Evolutionary conservation across 1,140 invertebrate species (phyloP), one percentile per base, ranked within the genome.

Genomic region (Plodia interpunctella): DNA sequence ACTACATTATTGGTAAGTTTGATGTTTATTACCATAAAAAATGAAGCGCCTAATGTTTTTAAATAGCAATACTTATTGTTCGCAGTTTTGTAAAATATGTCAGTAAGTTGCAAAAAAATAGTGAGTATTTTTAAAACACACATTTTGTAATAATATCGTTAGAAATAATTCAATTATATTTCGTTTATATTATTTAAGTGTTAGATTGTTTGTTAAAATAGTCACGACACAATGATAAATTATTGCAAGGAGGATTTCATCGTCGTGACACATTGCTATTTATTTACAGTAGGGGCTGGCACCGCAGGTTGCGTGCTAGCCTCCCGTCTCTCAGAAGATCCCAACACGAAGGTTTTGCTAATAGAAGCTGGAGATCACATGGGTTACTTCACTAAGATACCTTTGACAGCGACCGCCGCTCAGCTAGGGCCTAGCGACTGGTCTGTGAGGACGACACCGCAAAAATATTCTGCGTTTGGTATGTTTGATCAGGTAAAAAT

Each of bases 231-330:
- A n/a, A n/a, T n/a, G n/a, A n/a, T n/a, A n/a, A 50, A 20, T 9
- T 15, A 17, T n/a, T 10, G 17, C 17, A 17, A 50, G 17, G 17
- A 50, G 17, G 17, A 10, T 50, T 50, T 50, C 32, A 11, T 15
- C n/a, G 15, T 15, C n/a, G 15, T 17, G 32, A 35, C 9, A 35
- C 13, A 15, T 51, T 51, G 50, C 50, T 25, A 51, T 5, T 25
- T 44, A 18, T 52, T 63, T 57, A 0, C 61, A 94, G 95, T 97
- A 60, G 96, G 96, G 11, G 95, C 94, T 18, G 96, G 96, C 1
- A 95, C 95, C 2, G 92, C 95, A 0, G 96, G 96, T 5, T 94
- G 94, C 62, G 95, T 96, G 0, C 70, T 97, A 13, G 95, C 96
- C 0, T 92, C 93, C 4, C 83, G 93, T 11, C 85, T 95, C 18